Percentiles rank a stretch among this genome's conserved stretches.
Evolutionary conservation across 2,113 vertebrate genomes (phyloP).

Genomic region (Myotis lucifugus): DNA sequence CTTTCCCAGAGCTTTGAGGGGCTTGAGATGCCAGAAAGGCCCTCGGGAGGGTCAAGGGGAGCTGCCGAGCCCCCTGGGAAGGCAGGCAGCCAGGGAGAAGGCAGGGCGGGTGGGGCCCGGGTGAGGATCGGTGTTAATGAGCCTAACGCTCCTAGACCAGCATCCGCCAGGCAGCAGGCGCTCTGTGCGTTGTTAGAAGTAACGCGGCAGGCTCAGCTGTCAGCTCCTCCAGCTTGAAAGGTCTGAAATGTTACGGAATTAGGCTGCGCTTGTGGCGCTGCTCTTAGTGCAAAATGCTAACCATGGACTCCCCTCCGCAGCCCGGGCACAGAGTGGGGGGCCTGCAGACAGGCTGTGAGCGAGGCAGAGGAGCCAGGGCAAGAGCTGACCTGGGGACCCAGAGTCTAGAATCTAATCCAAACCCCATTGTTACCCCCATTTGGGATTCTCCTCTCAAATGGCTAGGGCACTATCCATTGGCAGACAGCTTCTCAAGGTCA

Average conservation of each 20-base stretch:
- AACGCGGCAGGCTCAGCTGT: background rate
- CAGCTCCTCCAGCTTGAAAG: background rate
- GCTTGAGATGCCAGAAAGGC: slow-evolving; percentile 29
- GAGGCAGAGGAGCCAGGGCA: background rate
- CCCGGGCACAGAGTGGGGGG: background rate
- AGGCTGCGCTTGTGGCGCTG: background rate
- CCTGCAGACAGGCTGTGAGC: background rate
- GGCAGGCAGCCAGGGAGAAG: background rate
- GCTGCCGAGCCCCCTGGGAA: background rate
- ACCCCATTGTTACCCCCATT: background rate
- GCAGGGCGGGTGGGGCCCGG: rapidly evolving
- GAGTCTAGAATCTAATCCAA: background rate
- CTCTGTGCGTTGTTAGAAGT: background rate
- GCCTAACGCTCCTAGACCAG: background rate
- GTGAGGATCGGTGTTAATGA: background rate
- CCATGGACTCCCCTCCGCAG: background rate
- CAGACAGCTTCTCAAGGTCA: slow-evolving; percentile 26
- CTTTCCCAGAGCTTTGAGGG: background rate
- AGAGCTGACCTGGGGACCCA: background rate
- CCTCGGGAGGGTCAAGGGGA: slow-evolving; percentile 41
- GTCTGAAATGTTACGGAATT: background rate
- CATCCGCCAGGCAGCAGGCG: background rate
- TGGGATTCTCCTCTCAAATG: slow-evolving; percentile 1
- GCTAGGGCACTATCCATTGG: background rate
- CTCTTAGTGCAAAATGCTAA: background rate